Evolutionary conservation across 1,140 invertebrate genomes (phyloP), one percentile per base, ranked within the genome.

Genomic region (Cydia amplana): DNA sequence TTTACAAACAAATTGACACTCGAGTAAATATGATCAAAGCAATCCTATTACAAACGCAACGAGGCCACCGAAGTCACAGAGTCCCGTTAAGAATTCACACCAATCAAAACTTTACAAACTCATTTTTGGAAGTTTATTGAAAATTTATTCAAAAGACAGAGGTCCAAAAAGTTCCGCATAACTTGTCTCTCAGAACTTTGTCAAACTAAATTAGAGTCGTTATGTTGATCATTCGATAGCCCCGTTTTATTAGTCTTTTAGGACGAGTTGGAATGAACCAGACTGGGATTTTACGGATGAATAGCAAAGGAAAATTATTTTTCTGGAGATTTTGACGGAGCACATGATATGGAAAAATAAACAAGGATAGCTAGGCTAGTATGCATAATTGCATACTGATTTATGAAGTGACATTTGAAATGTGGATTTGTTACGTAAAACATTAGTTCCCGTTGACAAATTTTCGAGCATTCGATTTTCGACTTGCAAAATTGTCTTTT

Each of bases 61-160:
- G 75, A 46, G 72, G 74, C 80, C 64, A 77, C 77, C 77, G 60
- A 67, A 75, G 73, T 77, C 76, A 74, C 72, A 40, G 67, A 77
- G 74, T 67, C 75, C 75, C 78, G 78, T 82, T 74, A 82, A 82
- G 78, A 82, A 86, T 84, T 84, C 78, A 75, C 84, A 82, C 82
- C 83, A 87, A 86, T 86, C 82, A 84, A 78, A 85, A 87, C 83
- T 88, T 84, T 78, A 77, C 81, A 84, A 88, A 88, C 81, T 88
- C 82, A 81, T 84, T 88, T 86, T 85, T 79, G 78, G 79, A 82
- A 87, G 82, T 86, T 85, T 81, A 85, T 84, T 82, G 79, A 88
- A 87, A 88, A 84, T 86, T 89, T 87, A 87, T 84, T 87, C 83
- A 88, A 87, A 86, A 83, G 86, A 86, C 85, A 83, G 81, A 83